Evolutionary conservation across 2,888 invertebrate species (phyloP).

Genomic region (Chymomyza fuscimana): DNA sequence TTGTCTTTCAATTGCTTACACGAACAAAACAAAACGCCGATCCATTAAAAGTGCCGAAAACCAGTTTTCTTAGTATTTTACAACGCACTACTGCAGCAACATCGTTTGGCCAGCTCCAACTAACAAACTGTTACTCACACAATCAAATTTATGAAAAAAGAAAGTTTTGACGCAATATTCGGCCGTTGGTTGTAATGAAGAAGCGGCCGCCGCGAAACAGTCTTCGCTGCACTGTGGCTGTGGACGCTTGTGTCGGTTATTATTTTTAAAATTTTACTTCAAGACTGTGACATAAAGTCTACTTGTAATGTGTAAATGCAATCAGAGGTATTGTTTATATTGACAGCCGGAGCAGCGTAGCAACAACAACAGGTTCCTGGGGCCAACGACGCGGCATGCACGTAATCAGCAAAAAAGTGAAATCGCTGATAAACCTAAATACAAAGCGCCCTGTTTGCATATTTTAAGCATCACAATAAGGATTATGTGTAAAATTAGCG

Average conservation of each 20-base stretch:
- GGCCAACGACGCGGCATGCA: neutral
- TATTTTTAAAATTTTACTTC: neutral
- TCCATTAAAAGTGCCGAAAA: constrained; percentile 29
- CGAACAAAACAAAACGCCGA: constrained; percentile 23
- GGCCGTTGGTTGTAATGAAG: constrained; percentile 61
- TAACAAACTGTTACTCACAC: constrained; percentile 35
- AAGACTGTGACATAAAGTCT: neutral
- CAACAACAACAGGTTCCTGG: constrained; percentile 22
- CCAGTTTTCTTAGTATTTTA: constrained; percentile 45
- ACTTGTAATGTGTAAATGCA: neutral
- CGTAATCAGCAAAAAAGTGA: constrained; percentile 47
- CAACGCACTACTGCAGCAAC: constrained; percentile 51
- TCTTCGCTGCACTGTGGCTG: constrained; percentile 52
- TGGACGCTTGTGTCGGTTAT: constrained; percentile 22
- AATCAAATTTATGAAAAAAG: constrained; percentile 49
- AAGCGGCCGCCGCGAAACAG: constrained; percentile 53
- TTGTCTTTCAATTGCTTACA: constrained; percentile 45
- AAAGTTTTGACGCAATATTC: constrained; percentile 70
- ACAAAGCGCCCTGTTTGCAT: constrained; percentile 20
- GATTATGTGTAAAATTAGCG: constrained; percentile 28
- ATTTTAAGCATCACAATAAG: constrained; percentile 23
- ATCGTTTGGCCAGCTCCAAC: constrained; percentile 13
- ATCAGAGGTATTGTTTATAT: neutral
- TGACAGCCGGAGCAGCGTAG: neutral
- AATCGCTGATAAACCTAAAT: constrained; percentile 62